Percentiles rank a stretch among this genome's conserved stretches.
Evolutionary conservation across 2,888 invertebrate species (phyloP).

Genomic region (Ommatoiulus sabulosus): DNA sequence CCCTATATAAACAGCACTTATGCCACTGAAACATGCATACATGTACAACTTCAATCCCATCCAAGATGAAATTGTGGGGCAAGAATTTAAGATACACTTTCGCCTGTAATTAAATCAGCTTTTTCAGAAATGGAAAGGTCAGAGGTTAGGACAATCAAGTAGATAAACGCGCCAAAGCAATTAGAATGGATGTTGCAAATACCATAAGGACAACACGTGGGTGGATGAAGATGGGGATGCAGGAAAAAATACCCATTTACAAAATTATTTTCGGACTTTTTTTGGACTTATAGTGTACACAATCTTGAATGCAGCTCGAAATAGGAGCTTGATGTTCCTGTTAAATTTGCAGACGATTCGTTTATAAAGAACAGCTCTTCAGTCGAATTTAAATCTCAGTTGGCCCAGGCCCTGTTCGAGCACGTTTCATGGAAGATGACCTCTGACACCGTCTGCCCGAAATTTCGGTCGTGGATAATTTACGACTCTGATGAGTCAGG

Average conservation of each 20-base stretch:
- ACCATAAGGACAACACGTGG: neutral
- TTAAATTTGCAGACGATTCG: neutral
- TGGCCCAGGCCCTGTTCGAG: neutral
- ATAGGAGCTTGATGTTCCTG: neutral
- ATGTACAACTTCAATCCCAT: neutral
- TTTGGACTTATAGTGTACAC: neutral
- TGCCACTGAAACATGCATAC: neutral
- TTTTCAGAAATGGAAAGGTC: neutral
- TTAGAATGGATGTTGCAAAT: neutral
- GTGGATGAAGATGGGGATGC: neutral
- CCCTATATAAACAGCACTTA: conserved; percentile 15
- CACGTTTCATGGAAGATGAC: neutral
- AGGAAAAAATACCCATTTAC: neutral
- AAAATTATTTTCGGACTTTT: neutral
- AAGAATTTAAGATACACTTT: neutral
- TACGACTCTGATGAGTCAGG: conserved; percentile 9
- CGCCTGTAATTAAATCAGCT: neutral
- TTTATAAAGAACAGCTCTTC: neutral
- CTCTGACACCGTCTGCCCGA: neutral
- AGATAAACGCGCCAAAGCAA: neutral
- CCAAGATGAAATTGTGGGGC: neutral
- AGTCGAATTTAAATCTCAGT: neutral
- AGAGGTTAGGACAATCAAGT: neutral
- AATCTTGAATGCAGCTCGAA: neutral
- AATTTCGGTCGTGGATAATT: neutral